Evolutionary conservation across 2,113 vertebrate genomes (phyloP).

Genomic region (Actenoides hombroni): DNA sequence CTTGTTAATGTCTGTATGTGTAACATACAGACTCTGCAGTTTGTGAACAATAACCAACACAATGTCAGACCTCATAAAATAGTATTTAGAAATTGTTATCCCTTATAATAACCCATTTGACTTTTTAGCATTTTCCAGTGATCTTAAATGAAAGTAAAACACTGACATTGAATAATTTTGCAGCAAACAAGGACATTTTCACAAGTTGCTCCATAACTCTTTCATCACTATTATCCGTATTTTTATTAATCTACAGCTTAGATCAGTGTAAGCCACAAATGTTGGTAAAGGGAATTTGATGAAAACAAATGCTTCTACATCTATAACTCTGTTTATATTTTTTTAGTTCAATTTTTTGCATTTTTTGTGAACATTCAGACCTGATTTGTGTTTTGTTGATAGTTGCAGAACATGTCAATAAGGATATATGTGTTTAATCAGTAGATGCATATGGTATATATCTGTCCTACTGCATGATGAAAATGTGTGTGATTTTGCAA

Average conservation of each 20-base stretch:
- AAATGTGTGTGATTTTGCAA: background rate
- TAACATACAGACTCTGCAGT: background rate
- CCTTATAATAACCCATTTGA: background rate
- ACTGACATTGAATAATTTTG: background rate
- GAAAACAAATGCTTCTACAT: background rate
- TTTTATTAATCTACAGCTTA: background rate
- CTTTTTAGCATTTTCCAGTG: background rate
- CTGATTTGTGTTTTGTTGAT: background rate
- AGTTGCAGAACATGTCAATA: background rate
- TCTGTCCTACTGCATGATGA: background rate
- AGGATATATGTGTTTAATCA: background rate
- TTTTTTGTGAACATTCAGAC: background rate
- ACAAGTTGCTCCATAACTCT: background rate
- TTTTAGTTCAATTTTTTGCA: background rate
- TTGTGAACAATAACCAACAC: background rate
- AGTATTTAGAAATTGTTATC: background rate
- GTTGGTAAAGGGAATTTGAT: background rate
- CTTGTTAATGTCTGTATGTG: background rate
- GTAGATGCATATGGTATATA: background rate
- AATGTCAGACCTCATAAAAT: background rate
- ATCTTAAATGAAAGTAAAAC: background rate
- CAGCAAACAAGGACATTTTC: background rate
- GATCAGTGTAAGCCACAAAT: background rate
- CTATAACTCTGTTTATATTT: background rate
- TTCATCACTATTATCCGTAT: background rate